These are phyloP conservation scores for Netelia fuscicornis DNA, from an alignment of 2,888 invertebrate species.

Conservation along the genomic window DNA sequence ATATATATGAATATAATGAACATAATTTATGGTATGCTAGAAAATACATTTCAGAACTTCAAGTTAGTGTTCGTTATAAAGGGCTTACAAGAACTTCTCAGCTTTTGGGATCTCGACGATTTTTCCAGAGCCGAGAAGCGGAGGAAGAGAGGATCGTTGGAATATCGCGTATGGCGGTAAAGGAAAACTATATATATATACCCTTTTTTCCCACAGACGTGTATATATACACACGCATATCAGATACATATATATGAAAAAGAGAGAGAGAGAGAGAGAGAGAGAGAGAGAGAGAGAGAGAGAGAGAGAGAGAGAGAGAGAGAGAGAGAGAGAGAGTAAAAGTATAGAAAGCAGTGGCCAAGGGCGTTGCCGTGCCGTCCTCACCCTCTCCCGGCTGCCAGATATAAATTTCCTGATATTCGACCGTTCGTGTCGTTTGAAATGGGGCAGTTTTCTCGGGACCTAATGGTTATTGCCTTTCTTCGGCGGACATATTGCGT, in stretches of 20 bases:
- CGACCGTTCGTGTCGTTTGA: constrained; percentile 87
- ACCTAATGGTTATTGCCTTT: constrained; percentile 88
- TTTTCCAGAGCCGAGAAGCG: not conserved
- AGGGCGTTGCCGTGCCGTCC: constrained; percentile 58
- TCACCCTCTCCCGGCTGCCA: constrained; percentile 72
- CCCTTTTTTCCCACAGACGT: not conserved
- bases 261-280: not conserved
- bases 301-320: constrained; percentile 1
- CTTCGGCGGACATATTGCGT: constrained; percentile 87
- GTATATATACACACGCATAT: constrained; percentile 13
- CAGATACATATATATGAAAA: constrained; percentile 1
- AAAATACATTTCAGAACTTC: no score
- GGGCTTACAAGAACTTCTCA: constrained; percentile 10
- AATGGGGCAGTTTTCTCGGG: constrained; percentile 88
- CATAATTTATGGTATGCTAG: no score
- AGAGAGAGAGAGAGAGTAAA: constrained; percentile 12
- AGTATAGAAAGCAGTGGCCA: constrained; percentile 48
- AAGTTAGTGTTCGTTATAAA: not conserved
- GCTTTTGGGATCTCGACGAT: constrained; percentile 18
- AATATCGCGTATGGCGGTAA: constrained; percentile 31
- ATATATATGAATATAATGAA: no score
- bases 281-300: constrained; percentile 8
- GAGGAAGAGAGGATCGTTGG: not conserved
- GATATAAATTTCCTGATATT: constrained; percentile 88
- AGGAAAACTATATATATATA: constrained; percentile 29